Evolutionary conservation across 1,140 invertebrate genomes (phyloP), one percentile per base, ranked within the genome.

Genomic region (Trichoplusia ni): DNA sequence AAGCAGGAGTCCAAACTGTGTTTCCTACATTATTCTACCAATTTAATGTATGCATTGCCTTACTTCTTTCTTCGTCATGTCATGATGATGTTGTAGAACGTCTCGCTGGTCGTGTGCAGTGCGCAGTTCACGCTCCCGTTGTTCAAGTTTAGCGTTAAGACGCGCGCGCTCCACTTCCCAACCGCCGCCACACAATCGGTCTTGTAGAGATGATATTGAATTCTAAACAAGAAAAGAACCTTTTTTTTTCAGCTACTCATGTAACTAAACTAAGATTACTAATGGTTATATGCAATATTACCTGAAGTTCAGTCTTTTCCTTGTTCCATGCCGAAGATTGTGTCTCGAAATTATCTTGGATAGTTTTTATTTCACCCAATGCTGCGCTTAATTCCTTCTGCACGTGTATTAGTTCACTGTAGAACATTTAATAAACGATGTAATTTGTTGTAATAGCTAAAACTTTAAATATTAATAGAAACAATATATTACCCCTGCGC

Each of bases 101-200:
- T 94, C 93, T 67, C 94, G 93, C 78, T 96, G 94, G 53, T 94
- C 94, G 40, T 93, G 94, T n/a, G 95, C 81, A 51, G 94, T 92
- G 14, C 95, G 94, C 5, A 96, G 91, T 67, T 97, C 95, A 1
- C 92, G 92, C 72, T 94, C 94, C 62, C 95, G 93, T 75, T 98
- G 95, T 18, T 95, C 93, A 14, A 96, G 80, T 16, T 93, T 91
- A 11, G 94, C 92, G 75, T 94, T 94, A 0, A 96, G 86, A 47
- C 94, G 91, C 21, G 92, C 92, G 37, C 91, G 92, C 81, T 96
- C 95, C 29, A 93, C 92, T 64, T 94, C 93, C 74, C 91, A 91
- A 3, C 89, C 91, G 1, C 89, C 91, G 49, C 91, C 90, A 72
- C 91, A 91, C 1, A 94, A 80, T 16, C 92, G 91, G 38, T 93